phyloP scores from a whole-genome alignment of 2,113 vertebrate species.

The Ophthalmolycus amberensis region DNA sequence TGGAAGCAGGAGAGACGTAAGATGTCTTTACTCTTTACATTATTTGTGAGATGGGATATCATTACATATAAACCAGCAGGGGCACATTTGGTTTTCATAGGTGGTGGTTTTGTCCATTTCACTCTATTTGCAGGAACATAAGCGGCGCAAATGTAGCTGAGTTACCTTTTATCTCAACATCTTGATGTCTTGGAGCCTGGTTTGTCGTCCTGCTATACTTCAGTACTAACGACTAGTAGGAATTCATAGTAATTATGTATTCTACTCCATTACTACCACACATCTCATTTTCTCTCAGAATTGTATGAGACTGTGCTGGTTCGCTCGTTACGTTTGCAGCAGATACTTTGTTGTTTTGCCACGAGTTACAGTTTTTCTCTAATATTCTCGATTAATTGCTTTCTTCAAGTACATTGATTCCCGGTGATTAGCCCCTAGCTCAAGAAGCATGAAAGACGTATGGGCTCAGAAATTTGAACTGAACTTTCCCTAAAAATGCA shows the following conservation, averaged over 20 bases:
- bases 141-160: not conserved
- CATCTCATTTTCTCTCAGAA: not conserved
- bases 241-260: not conserved
- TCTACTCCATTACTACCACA: not conserved
- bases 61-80: not conserved
- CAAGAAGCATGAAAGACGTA: not conserved
- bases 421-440: not conserved
- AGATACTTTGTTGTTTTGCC: not conserved
- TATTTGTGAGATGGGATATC: not conserved
- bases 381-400: not conserved
- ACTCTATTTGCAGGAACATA: not conserved
- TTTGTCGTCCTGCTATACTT: not conserved
- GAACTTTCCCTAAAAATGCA: not conserved
- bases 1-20: constrained; percentile 11
- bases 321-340: not conserved
- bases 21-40: not conserved
- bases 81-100: not conserved
- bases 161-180: not conserved
- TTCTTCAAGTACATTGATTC: not conserved
- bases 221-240: not conserved
- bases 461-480: not conserved
- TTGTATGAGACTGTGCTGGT: not conserved
- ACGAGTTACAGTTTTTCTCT: not conserved
- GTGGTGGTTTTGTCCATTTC: not conserved
- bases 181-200: not conserved